Conservation (phyloP, 2,797 vertebrate genomes). For the Spinibarbus caldwelli region DNA sequence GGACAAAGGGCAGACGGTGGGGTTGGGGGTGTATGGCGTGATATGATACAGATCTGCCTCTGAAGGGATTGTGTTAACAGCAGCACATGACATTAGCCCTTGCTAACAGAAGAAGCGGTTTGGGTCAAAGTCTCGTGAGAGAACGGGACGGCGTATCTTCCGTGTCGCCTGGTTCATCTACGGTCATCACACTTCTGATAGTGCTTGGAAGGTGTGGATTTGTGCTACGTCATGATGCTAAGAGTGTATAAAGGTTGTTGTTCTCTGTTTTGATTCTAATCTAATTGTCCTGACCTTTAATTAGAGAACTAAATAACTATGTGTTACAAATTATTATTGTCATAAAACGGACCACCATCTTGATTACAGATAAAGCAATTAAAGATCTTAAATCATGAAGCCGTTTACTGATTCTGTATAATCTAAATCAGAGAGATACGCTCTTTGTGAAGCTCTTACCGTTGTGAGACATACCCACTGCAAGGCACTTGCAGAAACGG, state of each 20-base stretch:
- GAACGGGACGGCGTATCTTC: constrained; percentile 2
- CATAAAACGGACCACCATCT: background rate
- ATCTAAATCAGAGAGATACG: background rate
- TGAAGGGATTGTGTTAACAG: background rate
- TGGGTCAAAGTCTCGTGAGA: constrained; percentile 42
- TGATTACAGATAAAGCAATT: constrained; percentile 28
- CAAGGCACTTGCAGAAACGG: constrained; percentile 95
- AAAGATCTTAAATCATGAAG: constrained; percentile 18
- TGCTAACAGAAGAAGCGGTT: constrained; percentile 10
- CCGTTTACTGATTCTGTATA: background rate
- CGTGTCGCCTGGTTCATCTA: constrained; percentile 16
- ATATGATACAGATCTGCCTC: constrained; percentile 37
- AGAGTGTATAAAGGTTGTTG: background rate
- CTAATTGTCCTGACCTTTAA: background rate
- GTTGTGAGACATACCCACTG: constrained; percentile 96
- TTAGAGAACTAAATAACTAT: background rate
- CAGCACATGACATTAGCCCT: background rate
- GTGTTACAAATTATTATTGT: background rate
- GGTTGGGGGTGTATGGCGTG: constrained; percentile 8
- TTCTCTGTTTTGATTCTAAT: constrained; percentile 1
- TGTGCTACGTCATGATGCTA: background rate
- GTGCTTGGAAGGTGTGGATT: background rate
- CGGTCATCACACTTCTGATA: background rate
- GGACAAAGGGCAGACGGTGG: constrained; percentile 43
- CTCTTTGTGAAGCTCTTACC: constrained; percentile 75